phyloP scores from a whole-genome alignment of 2,113 vertebrate species.

The Gorsachius goisagi region DNA sequence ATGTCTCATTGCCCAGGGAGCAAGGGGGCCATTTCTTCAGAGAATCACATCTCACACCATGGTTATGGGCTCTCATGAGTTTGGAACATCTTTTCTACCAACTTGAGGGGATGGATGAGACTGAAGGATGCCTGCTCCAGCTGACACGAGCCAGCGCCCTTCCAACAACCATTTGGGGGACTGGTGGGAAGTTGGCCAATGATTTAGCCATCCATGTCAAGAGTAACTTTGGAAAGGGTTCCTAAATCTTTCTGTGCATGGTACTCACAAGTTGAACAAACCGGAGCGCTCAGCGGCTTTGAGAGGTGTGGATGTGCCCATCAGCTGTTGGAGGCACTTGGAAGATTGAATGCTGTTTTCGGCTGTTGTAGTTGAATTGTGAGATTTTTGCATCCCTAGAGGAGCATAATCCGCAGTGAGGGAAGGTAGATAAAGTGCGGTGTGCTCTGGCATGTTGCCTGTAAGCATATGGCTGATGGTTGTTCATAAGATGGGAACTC shows the following conservation, averaged over 20 bases:
- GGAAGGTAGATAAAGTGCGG: background rate
- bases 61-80: background rate
- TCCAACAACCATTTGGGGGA: background rate
- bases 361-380: background rate
- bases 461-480: background rate
- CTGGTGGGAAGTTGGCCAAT: background rate
- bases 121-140: background rate
- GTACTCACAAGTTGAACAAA: background rate
- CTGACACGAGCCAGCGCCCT: background rate
- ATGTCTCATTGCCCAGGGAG: background rate
- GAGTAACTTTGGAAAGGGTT: background rate
- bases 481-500: background rate
- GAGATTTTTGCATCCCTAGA: background rate
- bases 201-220: background rate
- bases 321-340: background rate
- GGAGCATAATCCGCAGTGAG: background rate
- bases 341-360: background rate
- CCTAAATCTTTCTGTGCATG: fast-evolving
- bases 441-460: background rate
- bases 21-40: fast-evolving
- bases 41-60: background rate
- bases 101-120: background rate
- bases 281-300: fast-evolving
- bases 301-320: background rate
- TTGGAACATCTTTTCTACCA: background rate